Evolutionary conservation across 2,113 vertebrate species (phyloP).

Genomic region (Hyaena hyaena): DNA sequence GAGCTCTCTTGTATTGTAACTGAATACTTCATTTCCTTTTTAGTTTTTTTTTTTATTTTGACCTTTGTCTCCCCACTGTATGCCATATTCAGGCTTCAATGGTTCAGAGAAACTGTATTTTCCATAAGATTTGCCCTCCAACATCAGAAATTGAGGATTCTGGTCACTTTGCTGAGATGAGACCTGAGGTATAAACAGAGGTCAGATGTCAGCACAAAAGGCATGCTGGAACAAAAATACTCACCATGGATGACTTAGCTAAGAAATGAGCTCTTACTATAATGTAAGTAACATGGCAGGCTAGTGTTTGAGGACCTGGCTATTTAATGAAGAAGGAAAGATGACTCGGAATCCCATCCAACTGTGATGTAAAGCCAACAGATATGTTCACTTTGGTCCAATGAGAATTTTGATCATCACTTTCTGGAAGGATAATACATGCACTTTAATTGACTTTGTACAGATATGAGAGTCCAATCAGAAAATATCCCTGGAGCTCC

Average conservation of each 20-base stretch:
- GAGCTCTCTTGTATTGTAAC: constrained; percentile 50
- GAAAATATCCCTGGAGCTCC: background rate
- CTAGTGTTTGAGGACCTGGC: background rate
- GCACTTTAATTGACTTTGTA: background rate
- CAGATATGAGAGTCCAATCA: background rate
- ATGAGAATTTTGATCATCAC: background rate
- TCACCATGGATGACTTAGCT: background rate
- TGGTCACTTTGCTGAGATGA: background rate
- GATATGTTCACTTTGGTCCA: background rate
- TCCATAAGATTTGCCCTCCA: background rate
- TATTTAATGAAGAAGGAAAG: background rate
- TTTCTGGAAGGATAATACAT: background rate
- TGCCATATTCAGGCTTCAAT: constrained; percentile 31
- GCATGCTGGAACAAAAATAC: background rate
- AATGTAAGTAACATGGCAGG: background rate
- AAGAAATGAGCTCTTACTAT: background rate
- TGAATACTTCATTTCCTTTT: constrained; percentile 40
- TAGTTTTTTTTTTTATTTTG: background rate
- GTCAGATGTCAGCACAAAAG: background rate
- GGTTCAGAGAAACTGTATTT: constrained; percentile 34
- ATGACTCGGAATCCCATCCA: background rate
- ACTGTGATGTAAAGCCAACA: background rate
- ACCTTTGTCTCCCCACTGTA: background rate
- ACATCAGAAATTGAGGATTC: constrained; percentile 23
- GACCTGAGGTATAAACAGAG: background rate